Percentiles rank a stretch among this genome's conserved stretches.
These are phyloP conservation scores for Calliphora vicina DNA, from an alignment of 1,140 invertebrate species.

Conservation along the genomic window DNA sequence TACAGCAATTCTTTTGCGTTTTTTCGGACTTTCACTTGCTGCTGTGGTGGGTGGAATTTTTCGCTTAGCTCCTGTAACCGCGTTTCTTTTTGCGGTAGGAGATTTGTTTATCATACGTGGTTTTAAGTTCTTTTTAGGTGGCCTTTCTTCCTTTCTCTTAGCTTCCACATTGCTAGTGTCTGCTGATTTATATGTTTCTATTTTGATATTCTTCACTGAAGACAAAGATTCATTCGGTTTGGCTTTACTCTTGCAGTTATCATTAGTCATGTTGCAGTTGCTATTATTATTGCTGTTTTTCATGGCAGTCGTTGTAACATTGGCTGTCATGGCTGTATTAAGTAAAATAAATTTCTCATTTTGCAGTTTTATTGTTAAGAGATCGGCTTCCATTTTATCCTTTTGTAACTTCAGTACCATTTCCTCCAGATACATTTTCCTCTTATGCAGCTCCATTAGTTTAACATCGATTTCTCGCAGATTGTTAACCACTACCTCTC, in stretches of 20 bases:
- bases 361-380: constrained; percentile 51
- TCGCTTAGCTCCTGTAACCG: neutral
- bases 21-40: neutral
- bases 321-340: constrained; percentile 39
- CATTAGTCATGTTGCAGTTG: too few species aligned
- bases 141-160: neutral
- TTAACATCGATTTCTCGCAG: constrained; percentile 55
- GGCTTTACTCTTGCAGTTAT: neutral
- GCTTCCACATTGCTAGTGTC: neutral
- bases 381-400: constrained; percentile 54
- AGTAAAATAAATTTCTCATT: constrained; percentile 54
- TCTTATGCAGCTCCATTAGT: constrained; percentile 53
- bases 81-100: neutral
- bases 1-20: neutral
- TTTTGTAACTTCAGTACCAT: constrained; percentile 59
- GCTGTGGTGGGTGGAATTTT: neutral
- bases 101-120: neutral
- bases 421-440: constrained; percentile 55
- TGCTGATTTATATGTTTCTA: neutral
- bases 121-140: neutral
- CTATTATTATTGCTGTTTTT: neutral
- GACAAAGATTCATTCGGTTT: neutral
- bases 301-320: neutral
- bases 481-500: constrained; percentile 44
- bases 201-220: neutral